A percentile compares a stretch with the other conserved stretches of the same genome.
Conservation (phyloP, 1,140 invertebrate genomes). For the Galendromus occidentalis region DNA sequence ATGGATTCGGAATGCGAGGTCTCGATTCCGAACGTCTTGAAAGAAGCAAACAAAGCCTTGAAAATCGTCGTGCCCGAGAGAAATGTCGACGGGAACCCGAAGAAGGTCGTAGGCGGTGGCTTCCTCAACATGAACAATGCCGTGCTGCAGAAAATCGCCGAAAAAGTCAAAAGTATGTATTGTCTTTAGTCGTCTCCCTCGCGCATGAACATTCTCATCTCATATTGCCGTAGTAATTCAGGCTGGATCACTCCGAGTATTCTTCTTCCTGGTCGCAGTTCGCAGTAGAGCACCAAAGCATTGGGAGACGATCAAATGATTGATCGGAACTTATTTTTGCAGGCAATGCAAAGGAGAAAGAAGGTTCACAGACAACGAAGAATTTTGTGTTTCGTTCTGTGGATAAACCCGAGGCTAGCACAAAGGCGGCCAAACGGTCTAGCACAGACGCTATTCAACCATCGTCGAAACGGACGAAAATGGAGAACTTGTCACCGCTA, state of each 20-base stretch:
- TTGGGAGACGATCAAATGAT: not conserved
- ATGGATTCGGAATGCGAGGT: not conserved
- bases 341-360: not conserved
- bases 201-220: no score
- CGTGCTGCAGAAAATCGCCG: not conserved
- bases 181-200: no score
- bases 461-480: not conserved
- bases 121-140: not conserved
- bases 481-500: not conserved
- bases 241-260: no score
- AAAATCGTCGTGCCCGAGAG: not conserved
- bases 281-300: no score
- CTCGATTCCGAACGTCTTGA: not conserved
- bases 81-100: not conserved
- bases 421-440: not conserved
- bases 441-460: not conserved
- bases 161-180: constrained; percentile 2
- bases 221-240: no score
- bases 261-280: no score
- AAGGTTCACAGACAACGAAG: constrained; percentile 1
- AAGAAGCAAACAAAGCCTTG: not conserved
- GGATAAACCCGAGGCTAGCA: not conserved
- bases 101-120: not conserved
- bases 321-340: not conserved
- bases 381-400: not conserved